Conservation (phyloP, 64 coral and sea anemone species). For the Stichodactyla helianthus region DNA sequence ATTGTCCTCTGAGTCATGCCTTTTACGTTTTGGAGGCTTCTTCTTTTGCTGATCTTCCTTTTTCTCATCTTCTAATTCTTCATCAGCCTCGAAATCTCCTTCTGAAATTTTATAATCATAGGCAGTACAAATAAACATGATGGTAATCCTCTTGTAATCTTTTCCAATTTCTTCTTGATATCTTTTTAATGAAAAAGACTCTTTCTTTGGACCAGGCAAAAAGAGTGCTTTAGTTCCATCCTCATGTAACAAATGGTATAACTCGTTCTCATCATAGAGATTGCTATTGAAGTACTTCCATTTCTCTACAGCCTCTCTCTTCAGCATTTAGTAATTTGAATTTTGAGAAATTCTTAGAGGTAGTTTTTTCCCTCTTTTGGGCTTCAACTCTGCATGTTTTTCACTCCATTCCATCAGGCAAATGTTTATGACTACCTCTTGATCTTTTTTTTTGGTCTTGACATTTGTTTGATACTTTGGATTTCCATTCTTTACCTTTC, state of each 20-base stretch:
- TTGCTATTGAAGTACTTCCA: conserved; percentile 41
- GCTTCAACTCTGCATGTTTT: conserved; percentile 26
- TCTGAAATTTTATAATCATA: too few species aligned
- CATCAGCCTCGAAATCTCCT: too few species aligned
- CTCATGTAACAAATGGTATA: conserved; percentile 35
- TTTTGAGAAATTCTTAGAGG: conserved; percentile 19
- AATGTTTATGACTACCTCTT: conserved; percentile 19
- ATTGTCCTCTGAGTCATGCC: too few species aligned
- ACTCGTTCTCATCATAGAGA: conserved; percentile 18
- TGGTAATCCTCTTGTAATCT: conserved; percentile 31
- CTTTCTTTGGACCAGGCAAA: conserved; percentile 5
- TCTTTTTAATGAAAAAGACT: conserved; percentile 18
- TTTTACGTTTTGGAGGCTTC: too few species aligned
- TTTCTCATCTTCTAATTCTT: too few species aligned
- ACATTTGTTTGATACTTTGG: too few species aligned
- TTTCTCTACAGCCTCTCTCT: conserved; percentile 21
- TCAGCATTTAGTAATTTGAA: conserved; percentile 16
- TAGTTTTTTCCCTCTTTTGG: conserved; percentile 48
- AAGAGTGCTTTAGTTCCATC: conserved; percentile 7
- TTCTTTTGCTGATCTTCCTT: too few species aligned
- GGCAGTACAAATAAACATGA: conserved; percentile 31
- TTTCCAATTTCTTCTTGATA: conserved; percentile 32
- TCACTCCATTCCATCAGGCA: conserved; percentile 30
- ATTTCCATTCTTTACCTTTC: too few species aligned
- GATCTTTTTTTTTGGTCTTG: too few species aligned